Percentiles rank a stretch among this genome's conserved stretches.
Evolutionary conservation across 2,888 invertebrate species (phyloP).

Genomic region (Habroteleia sp.): DNA sequence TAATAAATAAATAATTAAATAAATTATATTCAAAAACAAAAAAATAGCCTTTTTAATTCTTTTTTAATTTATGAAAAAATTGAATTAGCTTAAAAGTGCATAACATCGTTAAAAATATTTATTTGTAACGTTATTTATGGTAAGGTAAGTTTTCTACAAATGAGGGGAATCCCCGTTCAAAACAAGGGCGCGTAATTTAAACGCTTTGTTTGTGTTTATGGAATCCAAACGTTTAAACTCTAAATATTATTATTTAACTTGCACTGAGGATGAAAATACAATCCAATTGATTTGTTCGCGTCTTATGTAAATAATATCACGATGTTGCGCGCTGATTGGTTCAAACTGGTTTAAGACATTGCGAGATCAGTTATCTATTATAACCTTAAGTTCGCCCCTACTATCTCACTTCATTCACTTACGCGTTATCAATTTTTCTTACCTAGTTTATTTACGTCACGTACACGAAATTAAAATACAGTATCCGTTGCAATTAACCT

Average conservation of each 20-base stretch:
- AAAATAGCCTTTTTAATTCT: too few species aligned
- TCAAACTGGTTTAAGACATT: constrained; percentile 55
- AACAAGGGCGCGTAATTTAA: constrained; percentile 8
- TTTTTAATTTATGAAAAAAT: too few species aligned
- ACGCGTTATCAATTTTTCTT: constrained; percentile 52
- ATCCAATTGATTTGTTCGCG: constrained; percentile 16
- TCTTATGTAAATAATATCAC: constrained; percentile 42
- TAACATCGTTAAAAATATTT: too few species aligned
- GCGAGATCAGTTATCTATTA: constrained; percentile 58
- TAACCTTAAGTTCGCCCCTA: constrained; percentile 57
- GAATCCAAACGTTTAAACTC: background rate
- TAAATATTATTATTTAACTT: constrained; percentile 13
- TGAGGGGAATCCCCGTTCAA: background rate
- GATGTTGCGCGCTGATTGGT: constrained; percentile 40
- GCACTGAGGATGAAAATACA: constrained; percentile 17
- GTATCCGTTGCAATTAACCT: constrained; percentile 17
- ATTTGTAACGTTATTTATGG: too few species aligned
- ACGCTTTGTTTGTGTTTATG: background rate
- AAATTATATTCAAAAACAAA: too few species aligned
- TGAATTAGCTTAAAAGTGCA: too few species aligned
- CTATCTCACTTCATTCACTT: constrained; percentile 61
- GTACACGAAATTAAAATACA: constrained; percentile 17
- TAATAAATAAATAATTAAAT: too few species aligned
- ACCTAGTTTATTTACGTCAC: constrained; percentile 56
- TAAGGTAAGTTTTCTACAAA: background rate